Evolutionary conservation across 2,113 vertebrate species (phyloP).

Genomic region (Megaptera novaeangliae): DNA sequence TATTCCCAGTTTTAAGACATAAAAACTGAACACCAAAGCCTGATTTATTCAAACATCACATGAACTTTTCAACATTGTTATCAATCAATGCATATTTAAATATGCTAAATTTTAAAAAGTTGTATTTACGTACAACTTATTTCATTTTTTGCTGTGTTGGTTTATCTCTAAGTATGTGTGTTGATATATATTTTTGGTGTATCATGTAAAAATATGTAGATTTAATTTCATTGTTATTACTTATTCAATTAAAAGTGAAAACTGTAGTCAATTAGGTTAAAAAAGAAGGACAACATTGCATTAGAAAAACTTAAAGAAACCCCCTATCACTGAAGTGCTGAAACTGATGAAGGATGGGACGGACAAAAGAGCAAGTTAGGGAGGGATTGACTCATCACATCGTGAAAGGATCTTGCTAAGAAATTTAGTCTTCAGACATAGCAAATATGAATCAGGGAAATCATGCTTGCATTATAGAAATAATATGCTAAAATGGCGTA

Average conservation of each 20-base stretch:
- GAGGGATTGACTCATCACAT: fast-evolving
- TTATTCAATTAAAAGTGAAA: not conserved
- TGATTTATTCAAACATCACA: conserved; percentile 56
- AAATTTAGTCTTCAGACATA: not conserved
- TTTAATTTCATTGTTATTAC: not conserved
- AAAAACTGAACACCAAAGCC: conserved; percentile 27
- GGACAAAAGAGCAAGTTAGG: not conserved
- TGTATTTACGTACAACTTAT: not conserved
- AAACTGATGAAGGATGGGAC: not conserved
- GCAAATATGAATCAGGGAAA: not conserved
- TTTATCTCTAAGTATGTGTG: not conserved
- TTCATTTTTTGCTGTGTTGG: not conserved
- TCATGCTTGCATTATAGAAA: not conserved
- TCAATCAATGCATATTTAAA: not conserved
- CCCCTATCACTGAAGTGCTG: not conserved
- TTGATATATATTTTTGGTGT: not conserved
- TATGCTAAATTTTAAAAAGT: not conserved
- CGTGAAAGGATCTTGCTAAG: not conserved
- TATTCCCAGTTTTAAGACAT: conserved; percentile 45
- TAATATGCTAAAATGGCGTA: not conserved
- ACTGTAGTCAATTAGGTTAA: not conserved
- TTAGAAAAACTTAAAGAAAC: not conserved
- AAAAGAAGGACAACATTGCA: not conserved
- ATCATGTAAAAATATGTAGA: not conserved
- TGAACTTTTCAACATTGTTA: not conserved